phyloP scores from a whole-genome alignment of 2,888 invertebrate species.

The Polietes domitor region DNA sequence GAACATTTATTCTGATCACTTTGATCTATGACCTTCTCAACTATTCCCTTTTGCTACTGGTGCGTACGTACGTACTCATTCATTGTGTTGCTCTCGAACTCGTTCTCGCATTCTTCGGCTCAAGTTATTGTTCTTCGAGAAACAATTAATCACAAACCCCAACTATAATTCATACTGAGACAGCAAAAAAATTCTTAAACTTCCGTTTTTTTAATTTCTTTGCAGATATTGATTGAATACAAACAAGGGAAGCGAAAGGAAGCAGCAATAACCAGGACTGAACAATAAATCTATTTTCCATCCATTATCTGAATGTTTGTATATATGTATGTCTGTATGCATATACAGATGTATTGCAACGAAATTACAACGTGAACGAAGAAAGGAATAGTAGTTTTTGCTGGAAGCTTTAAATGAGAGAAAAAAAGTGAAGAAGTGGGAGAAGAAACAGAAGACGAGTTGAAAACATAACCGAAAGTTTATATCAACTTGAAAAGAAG shows the following conservation, averaged over 20 bases:
- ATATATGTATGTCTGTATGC: constrained; percentile 29
- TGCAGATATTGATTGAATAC: constrained; percentile 54
- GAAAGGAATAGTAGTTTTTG: neutral
- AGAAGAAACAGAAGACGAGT: neutral
- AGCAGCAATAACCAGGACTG: constrained; percentile 3
- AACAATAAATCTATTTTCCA: constrained; percentile 48
- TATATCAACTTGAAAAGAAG: neutral
- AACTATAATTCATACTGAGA: constrained; percentile 30
- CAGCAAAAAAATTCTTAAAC: constrained; percentile 31
- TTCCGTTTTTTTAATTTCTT: constrained; percentile 36
- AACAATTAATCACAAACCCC: constrained; percentile 28
- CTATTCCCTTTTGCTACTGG: neutral
- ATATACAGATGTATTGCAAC: constrained; percentile 22
- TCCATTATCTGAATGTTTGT: constrained; percentile 13
- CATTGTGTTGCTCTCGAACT: neutral
- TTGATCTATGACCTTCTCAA: constrained; percentile 4
- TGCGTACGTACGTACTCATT: no score
- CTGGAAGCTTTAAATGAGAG: neutral
- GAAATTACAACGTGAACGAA: constrained; percentile 13
- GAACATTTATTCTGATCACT: neutral
- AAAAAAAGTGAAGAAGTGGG: neutral
- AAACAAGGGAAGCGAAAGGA: neutral
- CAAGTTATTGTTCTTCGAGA: neutral
- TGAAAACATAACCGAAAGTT: neutral
- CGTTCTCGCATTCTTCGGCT: no score